Evolutionary conservation across 1,140 invertebrate species (phyloP), one percentile per base, ranked within the genome.

Genomic region (Protaetia brevitarsis): DNA sequence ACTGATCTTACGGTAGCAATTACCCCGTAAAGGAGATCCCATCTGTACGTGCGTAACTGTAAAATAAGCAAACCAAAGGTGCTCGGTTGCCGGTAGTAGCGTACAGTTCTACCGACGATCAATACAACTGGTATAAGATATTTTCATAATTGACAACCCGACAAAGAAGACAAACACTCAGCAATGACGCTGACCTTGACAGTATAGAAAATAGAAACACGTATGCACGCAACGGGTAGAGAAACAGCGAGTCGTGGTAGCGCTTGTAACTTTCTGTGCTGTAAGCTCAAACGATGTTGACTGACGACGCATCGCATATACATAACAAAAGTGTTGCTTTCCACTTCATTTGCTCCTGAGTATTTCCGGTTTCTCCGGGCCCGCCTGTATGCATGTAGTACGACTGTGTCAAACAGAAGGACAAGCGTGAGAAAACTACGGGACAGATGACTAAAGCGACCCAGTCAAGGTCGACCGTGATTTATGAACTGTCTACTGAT

Each of bases 401-500:
- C 16, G 34, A 51, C 8, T 51, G 19, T 19, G 41, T 51, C 41
- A 51, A 19, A 16, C 19, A 8, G 41, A 21, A 19, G 13, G 19
- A 57, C 41, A 28, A 58, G 29, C 64, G 64, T 65, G 63, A 65
- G 63, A 65, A 65, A 37, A 37, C 41, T 23, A 7, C 16, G 16
- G 57, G 11, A 66, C 64, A 66, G 56, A 66, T 66, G 64, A 66
- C 64, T 66, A 66, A 66, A 36, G 65, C 65, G 26, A 41, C 65
- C 58, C 30, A 66, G 65, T 66, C 65, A 66, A 66, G 65, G 65
- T 59, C 65, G 65, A 45, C 37, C 8, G 58, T 62, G 65, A 66
- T 66, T 66, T 66, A 66, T 62, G 58, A 66, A 23, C 26, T 51
- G 26, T 19, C 23, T 16, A 16, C 16, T 37, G 16, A 10, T 37